Evolutionary conservation across 2,113 vertebrate genomes (phyloP).

Genomic region (Phalacrocorax carbo): DNA sequence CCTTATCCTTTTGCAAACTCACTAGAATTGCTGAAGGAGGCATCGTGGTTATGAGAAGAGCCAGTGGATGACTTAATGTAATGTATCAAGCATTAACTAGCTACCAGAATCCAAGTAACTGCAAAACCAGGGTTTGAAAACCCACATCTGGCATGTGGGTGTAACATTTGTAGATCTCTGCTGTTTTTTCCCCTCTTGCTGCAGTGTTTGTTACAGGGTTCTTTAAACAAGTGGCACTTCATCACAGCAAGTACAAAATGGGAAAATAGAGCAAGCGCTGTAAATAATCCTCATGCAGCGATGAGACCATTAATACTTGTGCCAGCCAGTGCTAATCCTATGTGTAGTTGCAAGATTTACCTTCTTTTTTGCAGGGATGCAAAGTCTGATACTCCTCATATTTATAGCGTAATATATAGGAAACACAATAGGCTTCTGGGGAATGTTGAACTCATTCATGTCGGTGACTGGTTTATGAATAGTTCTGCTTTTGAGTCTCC

Average conservation of each 20-base stretch:
- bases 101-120: background rate
- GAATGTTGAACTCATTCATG: conserved; percentile 56
- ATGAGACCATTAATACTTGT: conserved; percentile 65
- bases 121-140: conserved; percentile 12
- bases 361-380: conserved; percentile 23
- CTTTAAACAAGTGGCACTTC: conserved; percentile 66
- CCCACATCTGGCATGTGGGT: conserved; percentile 58
- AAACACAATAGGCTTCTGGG: conserved; percentile 62
- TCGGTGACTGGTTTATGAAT: conserved; percentile 62
- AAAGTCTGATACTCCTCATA: conserved; percentile 58
- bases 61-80: background rate
- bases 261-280: conserved; percentile 62
- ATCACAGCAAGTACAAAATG: conserved; percentile 64
- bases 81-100: background rate
- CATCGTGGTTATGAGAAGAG: background rate
- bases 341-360: conserved; percentile 64
- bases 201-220: conserved; percentile 49
- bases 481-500: conserved; percentile 56
- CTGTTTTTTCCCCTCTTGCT: conserved; percentile 12
- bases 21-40: background rate
- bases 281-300: conserved; percentile 66
- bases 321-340: conserved; percentile 55
- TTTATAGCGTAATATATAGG: conserved; percentile 65
- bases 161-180: conserved; percentile 13
- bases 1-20: background rate